These are phyloP conservation scores for Trididemnum clinides DNA, from an alignment of 23 tunicate species.

Conservation along the genomic window DNA sequence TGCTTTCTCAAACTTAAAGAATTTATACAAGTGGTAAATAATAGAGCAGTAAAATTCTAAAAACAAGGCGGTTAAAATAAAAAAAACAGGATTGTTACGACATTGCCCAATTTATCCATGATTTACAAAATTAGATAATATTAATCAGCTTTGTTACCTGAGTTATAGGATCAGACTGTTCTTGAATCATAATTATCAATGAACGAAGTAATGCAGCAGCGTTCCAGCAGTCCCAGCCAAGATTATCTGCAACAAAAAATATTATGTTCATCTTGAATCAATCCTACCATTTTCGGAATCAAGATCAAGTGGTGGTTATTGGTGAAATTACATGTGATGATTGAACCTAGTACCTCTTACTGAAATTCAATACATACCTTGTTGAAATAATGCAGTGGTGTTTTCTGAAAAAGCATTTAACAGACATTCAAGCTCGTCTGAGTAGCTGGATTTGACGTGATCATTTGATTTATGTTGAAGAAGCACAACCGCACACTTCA, in stretches of 20 bases:
- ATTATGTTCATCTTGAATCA: not conserved
- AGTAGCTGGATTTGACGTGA: not conserved
- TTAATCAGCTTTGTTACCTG: not conserved
- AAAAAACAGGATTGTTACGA: too few species aligned
- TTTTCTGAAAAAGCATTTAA: not conserved
- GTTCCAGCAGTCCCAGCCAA: conserved; percentile 36
- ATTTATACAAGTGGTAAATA: too few species aligned
- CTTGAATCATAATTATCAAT: not conserved
- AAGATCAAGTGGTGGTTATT: too few species aligned
- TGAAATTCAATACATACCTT: not conserved
- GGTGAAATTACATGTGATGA: too few species aligned
- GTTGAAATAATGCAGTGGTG: not conserved
- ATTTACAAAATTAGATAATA: not conserved
- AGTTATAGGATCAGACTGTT: not conserved
- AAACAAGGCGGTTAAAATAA: too few species aligned
- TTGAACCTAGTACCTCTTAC: not conserved
- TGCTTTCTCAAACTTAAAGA: too few species aligned
- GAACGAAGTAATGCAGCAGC: conserved; percentile 1
- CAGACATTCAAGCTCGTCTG: too few species aligned
- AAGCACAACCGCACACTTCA: not conserved
- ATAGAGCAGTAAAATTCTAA: too few species aligned
- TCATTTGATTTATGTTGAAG: not conserved
- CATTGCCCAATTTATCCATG: too few species aligned
- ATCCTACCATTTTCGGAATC: too few species aligned
- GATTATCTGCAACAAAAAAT: not conserved